Base-by-base conservation (phyloP, 2,888 invertebrate genomes). In the Perizoma flavofasciatum region DNA sequence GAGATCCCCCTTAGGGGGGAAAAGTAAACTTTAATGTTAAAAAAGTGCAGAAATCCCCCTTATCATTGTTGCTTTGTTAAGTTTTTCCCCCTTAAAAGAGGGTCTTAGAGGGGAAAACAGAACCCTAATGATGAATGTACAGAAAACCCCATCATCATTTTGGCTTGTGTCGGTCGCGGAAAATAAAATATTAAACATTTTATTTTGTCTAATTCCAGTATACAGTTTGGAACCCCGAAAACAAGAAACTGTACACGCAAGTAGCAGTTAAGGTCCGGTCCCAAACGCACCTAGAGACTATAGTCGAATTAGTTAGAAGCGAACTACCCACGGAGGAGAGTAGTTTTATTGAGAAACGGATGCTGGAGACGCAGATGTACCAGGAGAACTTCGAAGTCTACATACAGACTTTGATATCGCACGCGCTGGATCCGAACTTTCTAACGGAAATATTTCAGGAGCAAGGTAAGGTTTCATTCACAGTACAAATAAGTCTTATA, bases 341-440 rank as follows among this genome's bases (percentile, higher is more conserved):
- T 72, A 95, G 95, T 78, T 95, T 94, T 75, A 94, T 96, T 60
- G 95, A 96, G 67, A 95, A 95, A 76, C 93, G 95, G 58, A 95
- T 96, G 95, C 93, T 95, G 72, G 95, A 96, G 67, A 95, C 95
- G 55, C 94, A 95, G 72, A 94, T 94, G 74, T 96, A 96, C 86
- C 96, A 96, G 77, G 97, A 97, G 77, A 96, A 96, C 81, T 98
- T 97, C 81, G 97, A 97, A 92, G 97, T 98, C 45, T 98, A 97
- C 77, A 96, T 98, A 81, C 97, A 98, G 83, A 97, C 97, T 4
- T 93, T 98, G 76, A 97, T 97, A 77, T 97, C 97, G 4, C 97
- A 97, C 83, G 97, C 97, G 5, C 88, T 98, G 67, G 97, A 98
- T 86, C 96, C 96, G 5, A 97, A 97, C 88, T 98, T 98, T 80